Conservation (phyloP, 1,140 invertebrate species). For the Danaus melanippus region DNA sequence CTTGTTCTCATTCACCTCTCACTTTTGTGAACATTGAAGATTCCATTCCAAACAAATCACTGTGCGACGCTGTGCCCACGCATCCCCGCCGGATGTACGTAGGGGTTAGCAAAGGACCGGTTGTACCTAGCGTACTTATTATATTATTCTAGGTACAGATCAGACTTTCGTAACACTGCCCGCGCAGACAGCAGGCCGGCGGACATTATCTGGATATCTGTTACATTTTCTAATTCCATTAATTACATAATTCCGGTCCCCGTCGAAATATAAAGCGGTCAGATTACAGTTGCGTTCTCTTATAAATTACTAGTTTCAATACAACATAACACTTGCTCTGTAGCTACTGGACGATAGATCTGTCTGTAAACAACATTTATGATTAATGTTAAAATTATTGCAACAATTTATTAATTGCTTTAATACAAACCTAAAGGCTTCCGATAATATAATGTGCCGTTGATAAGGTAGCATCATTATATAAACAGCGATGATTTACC, state of each 20-base stretch:
- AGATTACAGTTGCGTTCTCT: slow-evolving; percentile 47
- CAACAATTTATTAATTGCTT: neutral
- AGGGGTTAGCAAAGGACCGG: slow-evolving; percentile 63
- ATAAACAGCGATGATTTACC: slow-evolving; percentile 38
- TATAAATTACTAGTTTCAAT: slow-evolving; percentile 56
- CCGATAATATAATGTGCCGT: slow-evolving; percentile 2
- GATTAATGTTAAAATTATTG: slow-evolving; percentile 9
- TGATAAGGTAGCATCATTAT: slow-evolving; percentile 5
- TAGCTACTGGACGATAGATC: slow-evolving; percentile 38
- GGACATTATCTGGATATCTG: slow-evolving; percentile 54
- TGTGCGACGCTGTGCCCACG: slow-evolving; percentile 52
- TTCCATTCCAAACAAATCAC: slow-evolving; percentile 46
- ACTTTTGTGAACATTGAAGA: slow-evolving; percentile 40
- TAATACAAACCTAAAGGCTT: neutral
- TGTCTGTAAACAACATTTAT: slow-evolving; percentile 31
- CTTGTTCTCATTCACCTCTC: slow-evolving; percentile 41
- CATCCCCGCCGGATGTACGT: slow-evolving; percentile 64
- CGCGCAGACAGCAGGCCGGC: slow-evolving; percentile 60
- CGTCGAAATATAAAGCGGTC: slow-evolving; percentile 41
- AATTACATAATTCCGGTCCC: slow-evolving; percentile 56
- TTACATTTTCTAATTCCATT: slow-evolving; percentile 62
- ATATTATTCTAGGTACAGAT: slow-evolving; percentile 48
- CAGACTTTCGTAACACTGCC: slow-evolving; percentile 59
- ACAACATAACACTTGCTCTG: slow-evolving; percentile 37
- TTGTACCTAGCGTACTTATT: slow-evolving; percentile 55